These are phyloP conservation scores for Polylopha cassiicola DNA, from an alignment of 2,888 invertebrate species.

Conservation along the genomic window DNA sequence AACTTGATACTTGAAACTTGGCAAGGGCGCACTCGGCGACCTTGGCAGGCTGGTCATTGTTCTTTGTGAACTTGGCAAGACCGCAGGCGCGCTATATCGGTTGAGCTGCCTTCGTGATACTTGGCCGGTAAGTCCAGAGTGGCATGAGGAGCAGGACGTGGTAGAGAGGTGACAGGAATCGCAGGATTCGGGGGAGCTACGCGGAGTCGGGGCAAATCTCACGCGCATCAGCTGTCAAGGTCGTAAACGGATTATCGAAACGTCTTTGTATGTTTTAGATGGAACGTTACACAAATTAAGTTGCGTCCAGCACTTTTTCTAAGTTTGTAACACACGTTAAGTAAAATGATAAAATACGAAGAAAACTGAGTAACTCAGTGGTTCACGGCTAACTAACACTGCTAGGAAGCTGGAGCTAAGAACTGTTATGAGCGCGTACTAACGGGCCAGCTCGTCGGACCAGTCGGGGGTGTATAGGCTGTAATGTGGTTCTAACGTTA, in stretches of 20 bases:
- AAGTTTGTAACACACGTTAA: no score
- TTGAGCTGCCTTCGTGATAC: slow-evolving; percentile 35
- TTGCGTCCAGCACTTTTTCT: no score
- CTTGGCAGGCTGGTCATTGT: slow-evolving; percentile 27
- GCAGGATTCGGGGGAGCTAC: slow-evolving; percentile 44
- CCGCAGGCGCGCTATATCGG: slow-evolving; percentile 29
- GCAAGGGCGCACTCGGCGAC: slow-evolving; percentile 30
- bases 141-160: slow-evolving; percentile 27
- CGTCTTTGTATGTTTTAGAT: slow-evolving; percentile 1
- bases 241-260: no score
- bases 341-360: not conserved
- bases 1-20: no score
- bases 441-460: slow-evolving; percentile 16
- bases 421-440: slow-evolving; percentile 17
- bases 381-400: slow-evolving; percentile 11
- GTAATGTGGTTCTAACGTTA: no score
- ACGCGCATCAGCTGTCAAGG: slow-evolving; percentile 48
- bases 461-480: slow-evolving; percentile 16
- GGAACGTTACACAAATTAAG: slow-evolving; percentile 2
- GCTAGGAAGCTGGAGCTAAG: slow-evolving; percentile 14
- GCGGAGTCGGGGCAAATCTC: slow-evolving; percentile 59
- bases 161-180: slow-evolving; percentile 26
- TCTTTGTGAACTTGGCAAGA: slow-evolving; percentile 25
- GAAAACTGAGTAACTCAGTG: no score
- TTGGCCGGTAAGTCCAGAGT: slow-evolving; percentile 10